These are phyloP conservation scores for Frieseomelitta varia DNA, from an alignment of 1,140 invertebrate species.

Conservation along the genomic window DNA sequence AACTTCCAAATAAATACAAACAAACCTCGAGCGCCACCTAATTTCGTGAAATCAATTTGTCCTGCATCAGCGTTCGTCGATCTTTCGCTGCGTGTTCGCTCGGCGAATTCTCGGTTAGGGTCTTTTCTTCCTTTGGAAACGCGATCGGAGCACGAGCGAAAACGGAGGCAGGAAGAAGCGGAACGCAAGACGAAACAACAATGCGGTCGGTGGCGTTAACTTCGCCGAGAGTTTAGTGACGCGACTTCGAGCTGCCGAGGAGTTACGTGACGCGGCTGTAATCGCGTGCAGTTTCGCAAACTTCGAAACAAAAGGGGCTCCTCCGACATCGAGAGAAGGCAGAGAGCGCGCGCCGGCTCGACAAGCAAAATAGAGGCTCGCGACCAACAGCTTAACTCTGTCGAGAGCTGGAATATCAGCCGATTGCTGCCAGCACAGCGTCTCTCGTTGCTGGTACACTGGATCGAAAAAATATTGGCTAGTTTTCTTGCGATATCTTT, in stretches of 20 bases:
- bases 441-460: too few species aligned
- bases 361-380: too few species aligned
- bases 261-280: slow-evolving; percentile 75
- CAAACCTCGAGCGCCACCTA: not conserved
- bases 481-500: too few species aligned
- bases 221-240: slow-evolving; percentile 67
- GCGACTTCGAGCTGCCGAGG: slow-evolving; percentile 57
- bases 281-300: slow-evolving; percentile 75
- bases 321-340: slow-evolving; percentile 28
- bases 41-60: not conserved
- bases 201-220: slow-evolving; percentile 64
- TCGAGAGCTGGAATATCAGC: too few species aligned
- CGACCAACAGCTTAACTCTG: too few species aligned
- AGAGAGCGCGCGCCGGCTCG: not conserved
- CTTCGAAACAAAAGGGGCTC: slow-evolving; percentile 66
- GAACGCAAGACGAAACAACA: slow-evolving; percentile 44
- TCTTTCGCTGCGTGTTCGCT: too few species aligned
- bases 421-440: too few species aligned
- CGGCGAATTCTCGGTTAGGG: not conserved
- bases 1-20: not conserved
- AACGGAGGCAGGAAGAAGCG: slow-evolving; percentile 30
- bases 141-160: slow-evolving; percentile 19
- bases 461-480: too few species aligned
- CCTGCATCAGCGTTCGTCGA: not conserved
- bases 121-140: not conserved